These are phyloP conservation scores for Pandemis heparana DNA, from an alignment of 2,888 invertebrate genomes.

Conservation along the genomic window DNA sequence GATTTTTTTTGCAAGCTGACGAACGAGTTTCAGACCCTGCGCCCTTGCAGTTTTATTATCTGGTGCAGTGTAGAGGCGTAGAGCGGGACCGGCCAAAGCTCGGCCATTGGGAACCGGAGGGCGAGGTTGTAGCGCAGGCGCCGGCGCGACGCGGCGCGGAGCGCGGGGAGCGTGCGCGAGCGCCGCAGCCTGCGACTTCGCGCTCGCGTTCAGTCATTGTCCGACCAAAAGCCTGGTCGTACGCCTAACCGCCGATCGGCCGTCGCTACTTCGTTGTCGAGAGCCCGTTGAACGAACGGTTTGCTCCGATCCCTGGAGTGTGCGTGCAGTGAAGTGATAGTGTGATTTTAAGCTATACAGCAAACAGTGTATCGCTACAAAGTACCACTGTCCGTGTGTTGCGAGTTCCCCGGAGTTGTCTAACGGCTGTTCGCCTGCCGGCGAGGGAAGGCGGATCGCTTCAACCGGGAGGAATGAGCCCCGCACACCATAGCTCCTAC, in stretches of 20 bases:
- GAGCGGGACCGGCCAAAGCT: constrained; percentile 74
- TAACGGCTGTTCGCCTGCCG: constrained; percentile 81
- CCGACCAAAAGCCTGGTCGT: constrained; percentile 79
- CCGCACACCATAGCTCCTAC: constrained; percentile 78
- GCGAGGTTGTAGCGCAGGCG: constrained; percentile 48
- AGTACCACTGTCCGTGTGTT: constrained; percentile 74
- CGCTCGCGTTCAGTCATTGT: constrained; percentile 79
- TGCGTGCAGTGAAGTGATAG: constrained; percentile 82
- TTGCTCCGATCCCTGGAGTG: constrained; percentile 73
- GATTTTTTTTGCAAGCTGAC: constrained; percentile 60
- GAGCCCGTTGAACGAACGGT: constrained; percentile 78
- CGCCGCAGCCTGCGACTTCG: constrained; percentile 70
- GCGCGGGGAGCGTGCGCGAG: constrained; percentile 55
- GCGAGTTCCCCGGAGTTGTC: constrained; percentile 74
- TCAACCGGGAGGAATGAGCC: constrained; percentile 85
- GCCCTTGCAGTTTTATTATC: constrained; percentile 70
- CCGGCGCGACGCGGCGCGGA: constrained; percentile 48
- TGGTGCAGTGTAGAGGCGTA: constrained; percentile 59
- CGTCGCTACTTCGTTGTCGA: constrained; percentile 77
- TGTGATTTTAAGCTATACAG: constrained; percentile 83
- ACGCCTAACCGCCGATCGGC: constrained; percentile 67
- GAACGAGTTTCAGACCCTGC: constrained; percentile 67
- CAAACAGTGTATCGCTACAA: constrained; percentile 81
- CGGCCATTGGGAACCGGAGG: constrained; percentile 62
- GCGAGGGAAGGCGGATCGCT: constrained; percentile 81